Base-by-base conservation (phyloP, 2,113 vertebrate species). In the Forbesichthys papilliferus region DNA sequence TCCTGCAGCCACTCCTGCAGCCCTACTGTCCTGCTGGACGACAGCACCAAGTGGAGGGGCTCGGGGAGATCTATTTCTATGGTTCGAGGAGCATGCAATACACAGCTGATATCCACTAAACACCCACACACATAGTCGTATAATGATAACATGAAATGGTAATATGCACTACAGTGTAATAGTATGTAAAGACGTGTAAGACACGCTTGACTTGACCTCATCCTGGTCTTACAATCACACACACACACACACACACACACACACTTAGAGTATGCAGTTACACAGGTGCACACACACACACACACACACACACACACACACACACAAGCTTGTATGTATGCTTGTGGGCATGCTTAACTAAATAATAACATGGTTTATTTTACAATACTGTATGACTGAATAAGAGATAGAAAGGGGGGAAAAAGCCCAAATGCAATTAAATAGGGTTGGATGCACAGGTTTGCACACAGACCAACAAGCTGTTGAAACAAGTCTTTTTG, bases 51-150 rank as follows among this genome's bases (percentile, higher is more conserved):
- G 66, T 86, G 87, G 86, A 42, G 33, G 48, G 81, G 84, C 9
- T 75, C 90, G 9, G 88, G 90, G 4, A 86, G 84, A 49, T 92
- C 83, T 4, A 77, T 87, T 49, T 94, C 94, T 51, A 78, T 89
- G 94, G 95, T 98, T 81, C 93, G 92, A 79, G 14, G 78, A 81
- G n/a, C 1, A 42, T 14, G 48, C 9, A 34, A 20, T n/a, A 18
- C 9, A 55, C 27, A 64, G 18, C n/a, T 6, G 36, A 42, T 8
- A 42, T 42, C 7, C 13, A 61, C 11, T n/a, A 62, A 20, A 60
- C 34, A 36, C 9, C 16, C 16, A 63, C 48, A 51, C 49, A 65
- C 33, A 12, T 3, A 27, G 27, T 27, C 3, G 10, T 12, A 12
- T 27, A 27, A 27, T 27, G 27, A 27, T 27, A 27, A 27, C 27